A percentile compares a stretch with the other conserved stretches of the same genome.
phyloP scores from a whole-genome alignment of 1,140 invertebrate species.

The Drosophila triauraria region DNA sequence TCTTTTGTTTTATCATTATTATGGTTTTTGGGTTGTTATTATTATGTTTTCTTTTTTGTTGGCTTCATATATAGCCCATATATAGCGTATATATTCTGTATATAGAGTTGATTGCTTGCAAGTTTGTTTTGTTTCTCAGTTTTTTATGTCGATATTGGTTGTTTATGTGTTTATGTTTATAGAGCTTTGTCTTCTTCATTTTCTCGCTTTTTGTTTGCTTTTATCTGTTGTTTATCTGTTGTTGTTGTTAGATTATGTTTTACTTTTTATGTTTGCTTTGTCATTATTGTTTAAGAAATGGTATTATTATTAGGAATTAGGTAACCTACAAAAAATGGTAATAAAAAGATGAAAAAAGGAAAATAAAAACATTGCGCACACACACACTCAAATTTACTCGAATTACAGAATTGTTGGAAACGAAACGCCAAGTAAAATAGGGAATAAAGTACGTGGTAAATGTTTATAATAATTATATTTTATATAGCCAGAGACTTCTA shows the following conservation, averaged over 20 bases:
- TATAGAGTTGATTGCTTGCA: constrained; percentile 59
- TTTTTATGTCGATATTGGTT: constrained; percentile 38
- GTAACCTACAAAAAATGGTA: constrained; percentile 85
- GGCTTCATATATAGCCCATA: constrained; percentile 28
- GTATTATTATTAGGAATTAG: constrained; percentile 85
- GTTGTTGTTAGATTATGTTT: constrained; percentile 40
- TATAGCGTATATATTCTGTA: constrained; percentile 38
- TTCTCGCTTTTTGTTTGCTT: constrained; percentile 18
- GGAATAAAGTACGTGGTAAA: constrained; percentile 4
- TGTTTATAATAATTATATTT: constrained; percentile 11
- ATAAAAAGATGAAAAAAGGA: constrained; percentile 83
- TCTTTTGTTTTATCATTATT: constrained; percentile 29
- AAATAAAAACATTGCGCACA: constrained; percentile 71
- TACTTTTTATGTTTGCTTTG: constrained; percentile 46
- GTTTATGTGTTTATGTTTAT: constrained; percentile 39
- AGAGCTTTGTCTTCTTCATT: constrained; percentile 35
- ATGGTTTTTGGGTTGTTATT: constrained; percentile 32
- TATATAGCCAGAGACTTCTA: background rate
- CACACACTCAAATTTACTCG: constrained; percentile 59
- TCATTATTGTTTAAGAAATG: constrained; percentile 60
- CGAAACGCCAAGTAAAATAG: constrained; percentile 20
- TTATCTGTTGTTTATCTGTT: constrained; percentile 6
- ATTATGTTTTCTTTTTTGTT: constrained; percentile 25
- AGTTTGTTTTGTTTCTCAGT: constrained; percentile 35
- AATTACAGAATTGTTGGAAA: constrained; percentile 44